phyloP scores from a whole-genome alignment of 2,113 vertebrate species.

The Pogona vitticeps region DNA sequence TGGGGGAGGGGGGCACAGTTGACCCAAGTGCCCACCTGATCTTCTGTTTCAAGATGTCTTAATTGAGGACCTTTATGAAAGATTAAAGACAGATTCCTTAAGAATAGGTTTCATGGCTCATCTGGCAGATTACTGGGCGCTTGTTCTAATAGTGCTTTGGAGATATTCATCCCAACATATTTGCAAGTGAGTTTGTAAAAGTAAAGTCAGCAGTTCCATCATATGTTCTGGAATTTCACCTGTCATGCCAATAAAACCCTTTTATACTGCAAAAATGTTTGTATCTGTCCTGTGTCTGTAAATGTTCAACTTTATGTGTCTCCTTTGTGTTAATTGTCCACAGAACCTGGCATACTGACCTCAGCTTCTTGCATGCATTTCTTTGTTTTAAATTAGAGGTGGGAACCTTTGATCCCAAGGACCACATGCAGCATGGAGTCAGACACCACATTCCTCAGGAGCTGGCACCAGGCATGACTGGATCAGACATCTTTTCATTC shows the following conservation, averaged over 20 bases:
- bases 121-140: background rate
- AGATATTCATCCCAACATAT: background rate
- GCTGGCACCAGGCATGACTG: background rate
- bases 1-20: background rate
- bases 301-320: background rate
- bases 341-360: background rate
- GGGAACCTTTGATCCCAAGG: background rate
- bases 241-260: constrained; percentile 65
- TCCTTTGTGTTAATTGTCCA: background rate
- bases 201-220: constrained; percentile 17
- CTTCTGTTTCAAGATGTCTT: fast-evolving
- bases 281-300: constrained; percentile 22
- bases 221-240: constrained; percentile 18
- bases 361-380: background rate
- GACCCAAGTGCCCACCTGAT: background rate
- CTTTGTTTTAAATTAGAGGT: background rate
- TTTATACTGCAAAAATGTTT: constrained; percentile 57
- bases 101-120: background rate
- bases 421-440: background rate
- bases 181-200: constrained; percentile 13
- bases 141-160: background rate
- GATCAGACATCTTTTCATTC: background rate
- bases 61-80: background rate
- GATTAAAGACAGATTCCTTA: background rate
- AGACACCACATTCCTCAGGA: background rate